These are phyloP conservation scores for Tragulus kanchil DNA, from an alignment of 2,113 vertebrate genomes.

Conservation along the genomic window DNA sequence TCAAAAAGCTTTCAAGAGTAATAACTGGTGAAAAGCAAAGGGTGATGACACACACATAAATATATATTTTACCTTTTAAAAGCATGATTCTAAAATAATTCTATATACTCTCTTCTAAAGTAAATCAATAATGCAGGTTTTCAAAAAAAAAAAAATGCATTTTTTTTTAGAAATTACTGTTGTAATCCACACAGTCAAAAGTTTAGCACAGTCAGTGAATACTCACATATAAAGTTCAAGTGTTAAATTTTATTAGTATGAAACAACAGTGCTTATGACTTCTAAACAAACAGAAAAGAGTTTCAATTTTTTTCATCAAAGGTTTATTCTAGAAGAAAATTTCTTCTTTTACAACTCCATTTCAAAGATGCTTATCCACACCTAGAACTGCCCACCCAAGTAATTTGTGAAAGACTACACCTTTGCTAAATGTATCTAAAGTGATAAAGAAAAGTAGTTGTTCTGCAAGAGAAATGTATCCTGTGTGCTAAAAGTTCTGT, in stretches of 20 bases:
- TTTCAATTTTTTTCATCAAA: neutral
- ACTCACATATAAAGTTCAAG: neutral
- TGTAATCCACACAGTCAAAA: too few species aligned
- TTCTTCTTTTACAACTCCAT: neutral
- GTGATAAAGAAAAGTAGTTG: neutral
- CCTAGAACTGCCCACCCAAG: neutral
- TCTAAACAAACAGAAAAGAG: neutral
- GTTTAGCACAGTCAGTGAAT: too few species aligned
- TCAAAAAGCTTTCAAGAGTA: neutral
- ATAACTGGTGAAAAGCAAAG: neutral
- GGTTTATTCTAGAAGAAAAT: neutral
- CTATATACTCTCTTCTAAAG: neutral
- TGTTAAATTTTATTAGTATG: neutral
- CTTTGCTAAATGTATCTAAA: neutral
- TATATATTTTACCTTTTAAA: constrained; percentile 11
- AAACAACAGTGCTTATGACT: neutral
- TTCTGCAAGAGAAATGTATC: neutral
- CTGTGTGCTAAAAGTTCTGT: neutral
- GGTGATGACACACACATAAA: neutral
- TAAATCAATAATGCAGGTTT: neutral
- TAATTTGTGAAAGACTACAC: neutral
- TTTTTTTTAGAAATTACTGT: too few species aligned
- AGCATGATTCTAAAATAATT: neutral
- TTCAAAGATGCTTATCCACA: neutral
- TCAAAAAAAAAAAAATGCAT: too few species aligned